A percentile compares a stretch with the other conserved stretches of the same genome.
Evolutionary conservation across 2,797 vertebrate species (phyloP).

Genomic region (Sparus aurata): DNA sequence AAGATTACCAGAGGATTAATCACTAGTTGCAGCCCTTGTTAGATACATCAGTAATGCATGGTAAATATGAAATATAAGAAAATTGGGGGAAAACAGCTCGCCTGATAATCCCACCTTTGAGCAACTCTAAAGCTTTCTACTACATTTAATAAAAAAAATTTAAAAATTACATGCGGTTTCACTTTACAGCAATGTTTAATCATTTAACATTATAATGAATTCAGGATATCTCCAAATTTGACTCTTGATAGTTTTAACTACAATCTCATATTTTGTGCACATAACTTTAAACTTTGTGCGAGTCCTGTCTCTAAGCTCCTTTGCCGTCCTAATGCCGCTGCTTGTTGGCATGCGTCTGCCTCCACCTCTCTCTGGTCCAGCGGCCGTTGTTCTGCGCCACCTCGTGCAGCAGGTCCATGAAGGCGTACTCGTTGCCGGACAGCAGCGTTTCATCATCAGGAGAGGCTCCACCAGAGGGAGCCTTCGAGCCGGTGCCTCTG

Average conservation of each 20-base stretch:
- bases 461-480: constrained; percentile 57
- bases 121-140: background rate
- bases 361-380: constrained; percentile 88
- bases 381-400: constrained; percentile 88
- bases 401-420: constrained; percentile 87
- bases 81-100: background rate
- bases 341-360: constrained; percentile 75
- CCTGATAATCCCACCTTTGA: background rate
- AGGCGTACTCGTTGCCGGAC: constrained; percentile 75
- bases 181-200: no score
- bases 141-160: no score
- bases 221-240: no score
- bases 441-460: constrained; percentile 75
- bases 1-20: no score
- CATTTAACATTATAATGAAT: no score
- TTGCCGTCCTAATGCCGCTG: constrained; percentile 43
- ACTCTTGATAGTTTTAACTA: background rate
- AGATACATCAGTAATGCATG: background rate
- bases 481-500: constrained; percentile 33
- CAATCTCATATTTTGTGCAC: background rate
- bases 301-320: background rate
- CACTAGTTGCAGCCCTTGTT: no score
- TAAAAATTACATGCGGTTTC: no score
- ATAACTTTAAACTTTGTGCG: background rate
- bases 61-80: background rate